phyloP scores from a whole-genome alignment of 2,888 invertebrate genomes.

The Julus scanicus region DNA sequence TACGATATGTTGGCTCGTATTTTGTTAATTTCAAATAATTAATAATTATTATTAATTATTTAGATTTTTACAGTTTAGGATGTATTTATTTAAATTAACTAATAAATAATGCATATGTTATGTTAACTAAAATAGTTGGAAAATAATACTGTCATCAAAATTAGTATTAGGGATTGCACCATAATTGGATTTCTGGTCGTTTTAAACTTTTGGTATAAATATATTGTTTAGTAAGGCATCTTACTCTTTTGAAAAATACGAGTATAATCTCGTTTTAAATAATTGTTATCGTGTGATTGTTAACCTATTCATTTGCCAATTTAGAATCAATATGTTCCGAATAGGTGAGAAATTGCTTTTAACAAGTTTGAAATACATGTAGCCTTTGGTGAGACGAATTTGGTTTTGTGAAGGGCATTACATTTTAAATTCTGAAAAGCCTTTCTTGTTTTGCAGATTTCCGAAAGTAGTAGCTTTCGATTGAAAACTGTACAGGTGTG shows the following conservation, averaged over 20 bases:
- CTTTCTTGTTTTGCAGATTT: neutral
- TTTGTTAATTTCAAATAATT: too few species aligned
- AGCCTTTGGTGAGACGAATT: neutral
- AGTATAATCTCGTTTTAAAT: too few species aligned
- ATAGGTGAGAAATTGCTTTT: neutral
- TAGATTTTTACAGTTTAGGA: too few species aligned
- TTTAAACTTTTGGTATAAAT: neutral
- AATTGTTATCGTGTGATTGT: neutral
- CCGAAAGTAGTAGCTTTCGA: neutral
- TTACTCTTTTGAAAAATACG: neutral
- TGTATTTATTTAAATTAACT: too few species aligned
- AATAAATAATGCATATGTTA: too few species aligned
- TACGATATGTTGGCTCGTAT: too few species aligned
- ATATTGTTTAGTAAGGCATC: neutral
- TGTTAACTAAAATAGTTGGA: too few species aligned
- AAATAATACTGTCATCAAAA: too few species aligned
- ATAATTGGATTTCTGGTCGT: neutral
- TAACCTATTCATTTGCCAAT: neutral
- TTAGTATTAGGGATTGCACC: too few species aligned
- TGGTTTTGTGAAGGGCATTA: neutral
- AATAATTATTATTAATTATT: too few species aligned
- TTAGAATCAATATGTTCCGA: neutral
- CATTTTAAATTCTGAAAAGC: neutral
- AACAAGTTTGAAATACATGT: neutral
- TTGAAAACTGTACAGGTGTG: neutral